phyloP scores from a whole-genome alignment of 2,888 invertebrate species.

The Bibio marci region DNA sequence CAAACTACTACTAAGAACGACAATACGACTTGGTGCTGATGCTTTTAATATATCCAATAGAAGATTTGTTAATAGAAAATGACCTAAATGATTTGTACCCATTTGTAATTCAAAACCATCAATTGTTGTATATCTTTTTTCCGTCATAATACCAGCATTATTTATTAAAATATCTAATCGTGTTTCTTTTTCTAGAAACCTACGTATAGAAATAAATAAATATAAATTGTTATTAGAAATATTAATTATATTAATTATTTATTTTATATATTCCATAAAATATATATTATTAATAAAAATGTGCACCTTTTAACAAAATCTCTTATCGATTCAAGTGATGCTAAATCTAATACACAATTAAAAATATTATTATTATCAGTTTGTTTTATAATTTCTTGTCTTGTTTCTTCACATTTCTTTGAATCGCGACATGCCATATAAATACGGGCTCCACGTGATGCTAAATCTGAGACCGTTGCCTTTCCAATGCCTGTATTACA shows the following conservation, averaged over 20 bases:
- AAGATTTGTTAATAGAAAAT: slow-evolving; percentile 41
- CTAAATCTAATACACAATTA: slow-evolving; percentile 32
- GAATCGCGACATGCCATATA: slow-evolving; percentile 76
- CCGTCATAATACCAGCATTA: slow-evolving; percentile 36
- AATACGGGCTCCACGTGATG: slow-evolving; percentile 56
- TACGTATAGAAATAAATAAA: no score
- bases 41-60: slow-evolving; percentile 34
- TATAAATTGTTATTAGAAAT: no score
- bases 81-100: slow-evolving; percentile 41
- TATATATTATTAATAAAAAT: background rate
- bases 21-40: slow-evolving; percentile 54
- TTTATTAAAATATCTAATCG: slow-evolving; percentile 36
- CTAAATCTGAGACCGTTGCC: slow-evolving; percentile 53
- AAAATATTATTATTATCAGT: slow-evolving; percentile 61
- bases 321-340: slow-evolving; percentile 35
- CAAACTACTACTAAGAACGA: slow-evolving; percentile 54
- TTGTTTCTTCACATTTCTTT: slow-evolving; percentile 51
- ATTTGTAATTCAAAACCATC: slow-evolving; percentile 39
- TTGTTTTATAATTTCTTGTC: slow-evolving; percentile 53
- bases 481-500: slow-evolving; percentile 69
- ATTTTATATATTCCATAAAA: no score
- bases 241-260: no score
- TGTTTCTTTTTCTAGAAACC: slow-evolving; percentile 27
- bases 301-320: slow-evolving; percentile 36
- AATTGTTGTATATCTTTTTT: slow-evolving; percentile 28